Conservation (phyloP, 2,888 invertebrate genomes). For the Alloscopus bannaensis region DNA sequence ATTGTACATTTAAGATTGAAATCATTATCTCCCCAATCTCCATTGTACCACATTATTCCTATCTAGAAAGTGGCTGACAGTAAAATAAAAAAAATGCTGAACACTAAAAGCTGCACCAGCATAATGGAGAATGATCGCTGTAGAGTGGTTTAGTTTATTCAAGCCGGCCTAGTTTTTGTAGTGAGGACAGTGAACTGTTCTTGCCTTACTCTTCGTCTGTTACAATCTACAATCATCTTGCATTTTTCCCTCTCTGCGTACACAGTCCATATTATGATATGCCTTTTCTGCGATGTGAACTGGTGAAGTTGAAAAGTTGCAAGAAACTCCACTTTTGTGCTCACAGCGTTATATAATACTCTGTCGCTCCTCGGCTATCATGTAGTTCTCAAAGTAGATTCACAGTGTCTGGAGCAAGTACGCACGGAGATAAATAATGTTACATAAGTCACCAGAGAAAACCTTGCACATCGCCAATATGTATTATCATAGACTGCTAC, state of each 20-base stretch:
- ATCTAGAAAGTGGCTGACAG: too few species aligned
- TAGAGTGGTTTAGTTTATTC: constrained; percentile 45
- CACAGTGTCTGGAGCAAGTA: background rate
- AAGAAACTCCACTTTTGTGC: constrained; percentile 29
- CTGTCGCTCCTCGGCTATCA: background rate
- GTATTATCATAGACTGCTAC: constrained; percentile 12
- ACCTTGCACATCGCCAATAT: background rate
- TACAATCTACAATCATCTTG: constrained; percentile 10
- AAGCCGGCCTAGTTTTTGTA: constrained; percentile 62
- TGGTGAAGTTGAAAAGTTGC: constrained; percentile 20
- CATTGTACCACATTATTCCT: too few species aligned
- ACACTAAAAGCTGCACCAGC: constrained; percentile 7
- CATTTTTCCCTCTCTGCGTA: constrained; percentile 7
- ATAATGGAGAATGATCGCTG: constrained; percentile 38
- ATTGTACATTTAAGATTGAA: too few species aligned
- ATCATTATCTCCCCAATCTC: too few species aligned
- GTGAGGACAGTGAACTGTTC: constrained; percentile 63
- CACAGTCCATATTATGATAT: too few species aligned
- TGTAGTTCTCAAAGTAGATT: background rate
- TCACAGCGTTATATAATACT: background rate
- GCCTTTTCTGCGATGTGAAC: constrained; percentile 16
- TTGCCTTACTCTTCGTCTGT: constrained; percentile 19
- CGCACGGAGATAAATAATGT: constrained; percentile 17
- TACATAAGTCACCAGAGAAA: constrained; percentile 17
- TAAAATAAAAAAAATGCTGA: too few species aligned